A percentile compares a stretch with the other conserved stretches of the same genome.
Evolutionary conservation across 2,797 vertebrate species (phyloP).

Genomic region (Coilia nasus): DNA sequence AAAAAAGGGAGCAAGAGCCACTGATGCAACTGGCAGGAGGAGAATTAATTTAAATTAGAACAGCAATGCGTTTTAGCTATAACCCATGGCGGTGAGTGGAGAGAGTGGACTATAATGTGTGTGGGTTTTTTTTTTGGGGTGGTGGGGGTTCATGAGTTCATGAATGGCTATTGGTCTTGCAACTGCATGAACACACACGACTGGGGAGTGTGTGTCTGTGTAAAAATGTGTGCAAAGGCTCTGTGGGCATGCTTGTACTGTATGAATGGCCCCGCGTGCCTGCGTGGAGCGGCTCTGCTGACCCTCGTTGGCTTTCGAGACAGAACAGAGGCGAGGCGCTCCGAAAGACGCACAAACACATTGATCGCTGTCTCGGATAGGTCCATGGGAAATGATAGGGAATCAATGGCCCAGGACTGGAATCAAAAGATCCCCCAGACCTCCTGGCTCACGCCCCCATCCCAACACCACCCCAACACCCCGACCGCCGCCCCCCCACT

Average conservation of each 20-base stretch:
- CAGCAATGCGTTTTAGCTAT: too few relatives aligned
- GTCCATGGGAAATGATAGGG: slow-evolving; percentile 48
- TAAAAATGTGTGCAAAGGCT: slow-evolving; percentile 35
- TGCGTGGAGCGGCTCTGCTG: slow-evolving; percentile 22
- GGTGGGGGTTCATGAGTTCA: slow-evolving; percentile 4
- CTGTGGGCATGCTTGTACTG: slow-evolving; percentile 33
- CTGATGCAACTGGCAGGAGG: too few relatives aligned
- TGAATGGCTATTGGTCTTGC: slow-evolving; percentile 42
- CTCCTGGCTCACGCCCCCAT: slow-evolving; percentile 26
- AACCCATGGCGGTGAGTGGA: too few relatives aligned
- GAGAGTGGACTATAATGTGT: too few relatives aligned
- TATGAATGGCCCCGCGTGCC: slow-evolving; percentile 27
- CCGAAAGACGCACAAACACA: slow-evolving; percentile 43
- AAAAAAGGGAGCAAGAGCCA: too few relatives aligned
- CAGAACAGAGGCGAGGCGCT: slow-evolving; percentile 35
- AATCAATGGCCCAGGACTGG: slow-evolving; percentile 37
- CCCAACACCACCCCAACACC: slow-evolving; percentile 28
- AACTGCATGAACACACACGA: slow-evolving; percentile 39
- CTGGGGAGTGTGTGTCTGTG: slow-evolving; percentile 44
- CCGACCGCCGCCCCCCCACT: background rate
- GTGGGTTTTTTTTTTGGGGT: too few relatives aligned
- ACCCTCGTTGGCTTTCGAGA: slow-evolving; percentile 29
- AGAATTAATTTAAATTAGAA: too few relatives aligned
- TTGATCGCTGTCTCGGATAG: slow-evolving; percentile 43
- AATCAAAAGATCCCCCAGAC: slow-evolving; percentile 37